Percentiles rank a stretch among this genome's conserved stretches.
Conservation (phyloP, 2,113 vertebrate species). For the Galbula dea region DNA sequence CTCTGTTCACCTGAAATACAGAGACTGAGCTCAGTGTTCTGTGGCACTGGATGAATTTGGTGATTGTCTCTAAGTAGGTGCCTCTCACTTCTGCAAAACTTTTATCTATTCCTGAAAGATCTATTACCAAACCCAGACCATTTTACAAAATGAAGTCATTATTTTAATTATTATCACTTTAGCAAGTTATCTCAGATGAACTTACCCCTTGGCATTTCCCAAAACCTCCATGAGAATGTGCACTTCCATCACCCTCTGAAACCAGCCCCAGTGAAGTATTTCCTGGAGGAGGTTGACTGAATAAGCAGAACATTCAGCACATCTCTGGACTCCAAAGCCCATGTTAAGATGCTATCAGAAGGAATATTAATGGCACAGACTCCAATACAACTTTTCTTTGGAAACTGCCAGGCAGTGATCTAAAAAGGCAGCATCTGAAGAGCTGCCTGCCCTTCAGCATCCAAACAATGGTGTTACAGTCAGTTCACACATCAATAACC, state of each 20-base stretch:
- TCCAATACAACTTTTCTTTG: background rate
- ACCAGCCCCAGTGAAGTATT: background rate
- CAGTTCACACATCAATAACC: background rate
- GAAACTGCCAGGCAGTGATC: background rate
- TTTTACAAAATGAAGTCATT: too few species aligned
- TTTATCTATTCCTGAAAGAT: background rate
- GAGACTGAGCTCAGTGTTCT: background rate
- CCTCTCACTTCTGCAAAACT: background rate
- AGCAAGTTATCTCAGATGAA: background rate
- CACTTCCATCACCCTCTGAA: background rate
- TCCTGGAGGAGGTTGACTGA: background rate
- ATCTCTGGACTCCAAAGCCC: background rate
- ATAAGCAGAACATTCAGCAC: rapidly evolving
- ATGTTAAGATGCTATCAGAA: background rate
- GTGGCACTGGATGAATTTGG: background rate
- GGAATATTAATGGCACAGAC: background rate
- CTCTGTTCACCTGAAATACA: background rate
- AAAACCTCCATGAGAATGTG: background rate
- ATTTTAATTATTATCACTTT: too few species aligned
- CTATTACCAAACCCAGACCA: too few species aligned
- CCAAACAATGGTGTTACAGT: conserved; percentile 8
- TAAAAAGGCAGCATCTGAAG: background rate
- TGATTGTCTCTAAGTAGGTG: background rate
- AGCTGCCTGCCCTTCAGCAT: conserved; percentile 5
- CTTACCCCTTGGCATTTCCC: background rate